A percentile compares a stretch with the other conserved stretches of the same genome.
phyloP scores from a whole-genome alignment of 1,140 invertebrate species.

The Teleopsis dalmanni region DNA sequence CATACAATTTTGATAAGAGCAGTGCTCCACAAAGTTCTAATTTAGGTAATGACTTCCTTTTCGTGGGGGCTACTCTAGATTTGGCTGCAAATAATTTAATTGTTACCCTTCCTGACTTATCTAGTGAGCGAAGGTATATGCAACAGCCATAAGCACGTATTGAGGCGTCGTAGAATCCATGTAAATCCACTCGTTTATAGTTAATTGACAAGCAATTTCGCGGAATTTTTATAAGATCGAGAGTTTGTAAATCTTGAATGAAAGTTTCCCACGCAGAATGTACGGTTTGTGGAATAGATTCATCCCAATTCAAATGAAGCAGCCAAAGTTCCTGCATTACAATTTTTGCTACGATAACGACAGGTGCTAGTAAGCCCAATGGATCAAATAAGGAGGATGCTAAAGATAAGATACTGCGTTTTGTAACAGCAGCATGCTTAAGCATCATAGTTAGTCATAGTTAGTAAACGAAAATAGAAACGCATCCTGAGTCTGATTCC shows the following conservation, averaged over 20 bases:
- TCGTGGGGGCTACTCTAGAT: neutral
- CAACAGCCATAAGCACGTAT: constrained; percentile 6
- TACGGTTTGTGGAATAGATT: neutral
- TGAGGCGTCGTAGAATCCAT: constrained; percentile 5
- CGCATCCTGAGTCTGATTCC: neutral
- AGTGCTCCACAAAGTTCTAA: neutral
- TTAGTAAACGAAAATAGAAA: neutral
- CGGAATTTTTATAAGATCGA: neutral
- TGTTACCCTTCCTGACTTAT: neutral
- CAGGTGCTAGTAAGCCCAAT: neutral
- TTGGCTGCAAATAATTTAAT: neutral
- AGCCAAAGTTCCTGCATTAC: constrained; percentile 5
- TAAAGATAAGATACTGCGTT: neutral
- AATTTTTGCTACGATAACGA: neutral
- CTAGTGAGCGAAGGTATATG: neutral
- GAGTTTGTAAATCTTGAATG: neutral
- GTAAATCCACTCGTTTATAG: neutral
- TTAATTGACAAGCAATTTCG: neutral
- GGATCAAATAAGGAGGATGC: neutral
- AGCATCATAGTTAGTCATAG: neutral
- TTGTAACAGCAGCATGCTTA: neutral
- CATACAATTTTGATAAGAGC: neutral
- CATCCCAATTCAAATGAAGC: neutral
- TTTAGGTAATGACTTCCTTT: neutral
- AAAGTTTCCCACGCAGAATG: neutral